A percentile compares a stretch with the other conserved stretches of the same genome.
Conservation (phyloP, 2,797 vertebrate genomes). For the Cetoscarus ocellatus region DNA sequence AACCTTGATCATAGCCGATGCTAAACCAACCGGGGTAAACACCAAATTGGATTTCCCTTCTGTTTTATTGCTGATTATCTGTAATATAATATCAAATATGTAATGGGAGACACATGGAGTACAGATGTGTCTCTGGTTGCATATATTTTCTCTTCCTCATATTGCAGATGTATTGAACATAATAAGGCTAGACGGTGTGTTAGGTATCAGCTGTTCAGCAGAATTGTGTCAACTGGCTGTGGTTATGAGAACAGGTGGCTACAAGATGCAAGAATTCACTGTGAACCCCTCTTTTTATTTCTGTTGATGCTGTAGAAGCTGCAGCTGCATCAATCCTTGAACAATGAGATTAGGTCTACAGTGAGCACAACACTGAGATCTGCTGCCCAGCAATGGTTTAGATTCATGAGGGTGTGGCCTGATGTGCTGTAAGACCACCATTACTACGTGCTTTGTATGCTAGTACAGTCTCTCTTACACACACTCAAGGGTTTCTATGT, state of each 20-base stretch:
- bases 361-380: neutral
- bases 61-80: neutral
- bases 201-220: conserved; percentile 41
- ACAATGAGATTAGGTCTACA: conserved; percentile 11
- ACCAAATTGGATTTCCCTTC: neutral
- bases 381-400: conserved; percentile 2
- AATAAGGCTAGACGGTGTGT: conserved; percentile 17
- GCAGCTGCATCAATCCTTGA: neutral
- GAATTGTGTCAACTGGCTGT: conserved; percentile 38
- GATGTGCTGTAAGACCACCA: neutral
- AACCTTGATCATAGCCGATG: conserved; percentile 8
- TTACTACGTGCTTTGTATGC: neutral
- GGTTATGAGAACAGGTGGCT: conserved; percentile 8
- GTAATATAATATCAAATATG: neutral
- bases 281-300: neutral
- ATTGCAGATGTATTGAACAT: conserved; percentile 28
- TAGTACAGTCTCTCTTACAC: neutral
- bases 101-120: neutral
- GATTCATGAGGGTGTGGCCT: conserved; percentile 16
- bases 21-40: neutral
- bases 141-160: conserved; percentile 3
- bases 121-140: neutral
- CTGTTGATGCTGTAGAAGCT: neutral
- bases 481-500: neutral
- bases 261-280: conserved; percentile 19